These are phyloP conservation scores for Globodera rostochiensis DNA, from an alignment of 1,140 invertebrate species.

Conservation along the genomic window DNA sequence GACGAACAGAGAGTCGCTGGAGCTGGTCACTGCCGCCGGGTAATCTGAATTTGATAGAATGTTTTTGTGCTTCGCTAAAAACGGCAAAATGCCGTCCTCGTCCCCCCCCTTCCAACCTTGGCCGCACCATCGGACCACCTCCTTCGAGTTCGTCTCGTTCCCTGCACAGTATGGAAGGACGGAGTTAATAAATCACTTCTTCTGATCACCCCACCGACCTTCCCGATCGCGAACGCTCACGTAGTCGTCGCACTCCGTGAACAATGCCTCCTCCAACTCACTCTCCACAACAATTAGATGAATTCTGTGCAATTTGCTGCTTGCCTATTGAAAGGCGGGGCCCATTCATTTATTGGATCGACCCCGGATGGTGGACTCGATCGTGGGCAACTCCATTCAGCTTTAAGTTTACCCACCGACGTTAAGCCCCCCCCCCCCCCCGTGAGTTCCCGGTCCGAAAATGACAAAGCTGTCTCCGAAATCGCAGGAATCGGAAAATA, in stretches of 20 bases:
- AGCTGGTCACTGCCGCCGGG: slow-evolving; percentile 41
- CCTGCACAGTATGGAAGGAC: slow-evolving; percentile 20
- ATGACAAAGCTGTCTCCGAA: background rate
- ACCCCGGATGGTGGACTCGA: too few relatives aligned
- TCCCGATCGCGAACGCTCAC: slow-evolving; percentile 41
- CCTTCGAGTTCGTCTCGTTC: slow-evolving; percentile 27
- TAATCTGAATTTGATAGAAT: background rate
- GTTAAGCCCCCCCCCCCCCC: background rate
- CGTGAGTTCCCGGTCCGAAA: too few relatives aligned
- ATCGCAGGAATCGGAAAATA: too few relatives aligned
- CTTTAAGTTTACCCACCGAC: too few relatives aligned
- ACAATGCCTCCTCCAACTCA: slow-evolving; percentile 48
- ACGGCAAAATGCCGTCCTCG: background rate
- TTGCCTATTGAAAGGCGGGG: slow-evolving; percentile 20
- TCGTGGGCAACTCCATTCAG: too few relatives aligned
- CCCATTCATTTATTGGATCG: background rate
- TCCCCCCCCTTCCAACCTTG: slow-evolving; percentile 12
- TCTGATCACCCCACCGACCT: slow-evolving; percentile 9
- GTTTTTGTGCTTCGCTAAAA: background rate
- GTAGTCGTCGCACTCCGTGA: slow-evolving; percentile 52
- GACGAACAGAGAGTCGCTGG: slow-evolving; percentile 38
- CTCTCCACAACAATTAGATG: slow-evolving; percentile 43
- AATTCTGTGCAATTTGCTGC: slow-evolving; percentile 37
- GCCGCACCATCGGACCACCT: slow-evolving; percentile 48
- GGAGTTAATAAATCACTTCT: background rate